phyloP scores from a whole-genome alignment of 2,888 invertebrate species.

The Allygus modestus region DNA sequence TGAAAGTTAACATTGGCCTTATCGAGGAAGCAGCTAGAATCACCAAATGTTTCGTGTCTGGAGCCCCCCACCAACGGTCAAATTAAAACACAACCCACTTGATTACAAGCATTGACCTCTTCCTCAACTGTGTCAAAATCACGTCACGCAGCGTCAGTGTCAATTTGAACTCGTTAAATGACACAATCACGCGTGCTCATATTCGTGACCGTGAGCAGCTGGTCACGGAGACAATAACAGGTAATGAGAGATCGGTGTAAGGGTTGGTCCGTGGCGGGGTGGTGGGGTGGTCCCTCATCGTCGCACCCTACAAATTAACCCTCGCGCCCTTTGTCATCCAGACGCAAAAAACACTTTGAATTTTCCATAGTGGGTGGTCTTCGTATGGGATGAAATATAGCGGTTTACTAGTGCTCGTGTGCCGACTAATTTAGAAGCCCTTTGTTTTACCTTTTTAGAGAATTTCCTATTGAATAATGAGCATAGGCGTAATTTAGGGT shows the following conservation, averaged over 20 bases:
- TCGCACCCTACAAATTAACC: conserved; percentile 36
- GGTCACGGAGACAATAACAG: conserved; percentile 21
- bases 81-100: no score
- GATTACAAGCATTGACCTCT: no score
- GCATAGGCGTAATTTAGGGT: no score
- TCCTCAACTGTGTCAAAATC: no score
- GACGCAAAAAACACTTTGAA: conserved; percentile 39
- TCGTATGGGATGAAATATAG: background rate
- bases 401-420: background rate
- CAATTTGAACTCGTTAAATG: background rate
- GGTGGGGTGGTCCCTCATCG: background rate
- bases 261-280: no score
- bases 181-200: background rate
- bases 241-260: conserved; percentile 8
- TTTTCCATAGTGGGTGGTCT: conserved; percentile 1
- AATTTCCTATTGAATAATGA: no score
- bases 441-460: no score
- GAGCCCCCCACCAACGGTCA: no score
- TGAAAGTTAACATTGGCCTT: no score
- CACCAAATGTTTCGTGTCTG: no score
- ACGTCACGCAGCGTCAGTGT: background rate
- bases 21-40: no score
- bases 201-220: conserved; percentile 5
- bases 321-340: background rate
- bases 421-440: background rate